A percentile compares a stretch with the other conserved stretches of the same genome.
phyloP scores from a whole-genome alignment of 2,888 invertebrate genomes.

The Hofmannophila pseudospretella region DNA sequence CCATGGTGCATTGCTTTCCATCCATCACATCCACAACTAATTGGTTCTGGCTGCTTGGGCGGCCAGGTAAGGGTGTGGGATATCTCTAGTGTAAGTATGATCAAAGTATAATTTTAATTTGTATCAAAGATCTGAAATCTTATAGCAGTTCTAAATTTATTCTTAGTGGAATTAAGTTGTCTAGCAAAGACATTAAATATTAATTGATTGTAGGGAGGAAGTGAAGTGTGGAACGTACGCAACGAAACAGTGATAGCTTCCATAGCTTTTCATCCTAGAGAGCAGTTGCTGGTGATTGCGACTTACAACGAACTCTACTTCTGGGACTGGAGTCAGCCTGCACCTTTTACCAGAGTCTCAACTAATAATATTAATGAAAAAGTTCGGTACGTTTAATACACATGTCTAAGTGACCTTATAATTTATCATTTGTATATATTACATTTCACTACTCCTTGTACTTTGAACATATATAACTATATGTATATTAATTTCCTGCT shows the following conservation, averaged over 20 bases:
- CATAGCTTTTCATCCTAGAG: slow-evolving; percentile 90
- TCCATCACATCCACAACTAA: slow-evolving; percentile 88
- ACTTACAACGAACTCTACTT: slow-evolving; percentile 90
- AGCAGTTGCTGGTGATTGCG: slow-evolving; percentile 90
- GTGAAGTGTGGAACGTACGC: slow-evolving; percentile 88
- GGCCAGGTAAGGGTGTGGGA: slow-evolving; percentile 96
- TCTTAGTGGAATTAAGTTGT: no score
- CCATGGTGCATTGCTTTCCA: slow-evolving; percentile 96
- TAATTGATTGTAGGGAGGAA: slow-evolving; percentile 83
- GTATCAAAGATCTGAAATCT: no score
- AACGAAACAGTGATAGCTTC: slow-evolving; percentile 89
- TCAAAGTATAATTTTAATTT: no score
- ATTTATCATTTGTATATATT: no score
- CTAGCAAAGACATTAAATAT: not conserved
- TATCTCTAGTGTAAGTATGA: slow-evolving; percentile 62
- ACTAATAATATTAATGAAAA: slow-evolving; percentile 89
- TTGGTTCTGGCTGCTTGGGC: slow-evolving; percentile 92
- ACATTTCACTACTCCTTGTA: no score
- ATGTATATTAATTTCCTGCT: no score
- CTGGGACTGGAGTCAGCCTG: slow-evolving; percentile 92
- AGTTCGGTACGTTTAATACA: no score
- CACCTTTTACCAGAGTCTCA: slow-evolving; percentile 85
- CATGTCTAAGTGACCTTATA: no score
- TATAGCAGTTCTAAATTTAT: no score
- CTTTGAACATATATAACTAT: no score